phyloP scores from a whole-genome alignment of 2,113 vertebrate species.

The Rutilus rutilus region DNA sequence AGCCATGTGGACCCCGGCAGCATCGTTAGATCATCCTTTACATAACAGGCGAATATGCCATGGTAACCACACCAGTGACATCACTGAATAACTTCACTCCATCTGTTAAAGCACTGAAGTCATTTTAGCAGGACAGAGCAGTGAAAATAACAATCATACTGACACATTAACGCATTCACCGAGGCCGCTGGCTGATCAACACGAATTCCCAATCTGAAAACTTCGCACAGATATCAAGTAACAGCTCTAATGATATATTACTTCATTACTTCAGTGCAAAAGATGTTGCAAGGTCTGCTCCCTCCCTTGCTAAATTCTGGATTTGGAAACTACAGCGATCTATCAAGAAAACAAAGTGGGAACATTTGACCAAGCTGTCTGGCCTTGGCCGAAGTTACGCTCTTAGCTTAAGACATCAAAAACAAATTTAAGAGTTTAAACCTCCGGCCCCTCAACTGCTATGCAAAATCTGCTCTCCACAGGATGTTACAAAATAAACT shows the following conservation, averaged over 20 bases:
- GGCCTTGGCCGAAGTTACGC: background rate
- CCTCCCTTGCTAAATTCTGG: slow-evolving; percentile 1
- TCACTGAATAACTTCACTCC: slow-evolving; percentile 52
- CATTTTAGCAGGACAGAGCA: slow-evolving; percentile 32
- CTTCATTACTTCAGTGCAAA: background rate
- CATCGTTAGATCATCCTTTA: slow-evolving; percentile 61
- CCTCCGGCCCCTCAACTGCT: background rate
- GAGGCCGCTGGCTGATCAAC: slow-evolving; percentile 7
- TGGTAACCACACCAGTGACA: slow-evolving; percentile 60
- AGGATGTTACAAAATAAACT: background rate
- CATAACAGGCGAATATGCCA: slow-evolving; percentile 53
- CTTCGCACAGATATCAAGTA: slow-evolving; percentile 37
- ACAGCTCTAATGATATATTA: background rate
- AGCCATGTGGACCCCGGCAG: slow-evolving; percentile 46
- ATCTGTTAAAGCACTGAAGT: slow-evolving; percentile 55
- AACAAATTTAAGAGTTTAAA: slow-evolving; percentile 15
- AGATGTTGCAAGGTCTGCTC: slow-evolving; percentile 31
- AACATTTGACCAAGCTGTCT: slow-evolving; percentile 40
- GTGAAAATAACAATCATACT: slow-evolving; percentile 18
- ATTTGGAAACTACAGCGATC: slow-evolving; percentile 17
- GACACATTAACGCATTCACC: background rate
- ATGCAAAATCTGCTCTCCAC: background rate
- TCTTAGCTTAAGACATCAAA: slow-evolving; percentile 16
- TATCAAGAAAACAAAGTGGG: slow-evolving; percentile 18
- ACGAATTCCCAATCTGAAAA: slow-evolving; percentile 5